These are phyloP conservation scores for Callosobruchus maculatus DNA, from an alignment of 2,888 invertebrate genomes.

Conservation along the genomic window DNA sequence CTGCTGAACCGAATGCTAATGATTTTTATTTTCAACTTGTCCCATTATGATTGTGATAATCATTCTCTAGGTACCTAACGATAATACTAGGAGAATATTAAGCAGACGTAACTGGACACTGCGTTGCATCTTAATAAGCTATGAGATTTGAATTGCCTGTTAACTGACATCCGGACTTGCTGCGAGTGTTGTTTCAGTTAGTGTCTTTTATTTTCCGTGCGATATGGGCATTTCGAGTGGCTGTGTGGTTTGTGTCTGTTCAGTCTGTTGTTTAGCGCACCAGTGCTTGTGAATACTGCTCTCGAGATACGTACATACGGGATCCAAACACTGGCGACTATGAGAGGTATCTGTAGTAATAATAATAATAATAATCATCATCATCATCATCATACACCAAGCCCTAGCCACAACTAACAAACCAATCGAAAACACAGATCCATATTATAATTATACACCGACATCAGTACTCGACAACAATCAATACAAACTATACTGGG, in stretches of 20 bases:
- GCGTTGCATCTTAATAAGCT: slow-evolving; percentile 37
- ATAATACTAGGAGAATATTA: slow-evolving; percentile 33
- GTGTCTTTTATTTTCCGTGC: slow-evolving; percentile 10
- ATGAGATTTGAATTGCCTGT: slow-evolving; percentile 37
- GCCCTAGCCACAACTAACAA: too few relatives aligned
- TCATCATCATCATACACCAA: too few relatives aligned
- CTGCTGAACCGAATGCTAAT: slow-evolving; percentile 24
- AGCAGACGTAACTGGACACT: slow-evolving; percentile 29
- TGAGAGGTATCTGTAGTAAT: not conserved
- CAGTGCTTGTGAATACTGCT: not conserved
- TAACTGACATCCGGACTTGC: slow-evolving; percentile 35
- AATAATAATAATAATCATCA: too few relatives aligned
- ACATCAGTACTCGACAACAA: too few relatives aligned
- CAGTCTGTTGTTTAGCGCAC: not conserved
- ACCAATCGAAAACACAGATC: too few relatives aligned
- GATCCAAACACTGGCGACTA: not conserved
- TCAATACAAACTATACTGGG: too few relatives aligned
- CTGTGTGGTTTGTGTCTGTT: not conserved
- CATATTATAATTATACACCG: too few relatives aligned
- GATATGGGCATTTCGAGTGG: slow-evolving; percentile 1
- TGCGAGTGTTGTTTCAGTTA: slow-evolving; percentile 6
- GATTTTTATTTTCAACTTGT: slow-evolving; percentile 25
- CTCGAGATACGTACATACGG: too few relatives aligned
- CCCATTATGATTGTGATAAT: slow-evolving; percentile 33
- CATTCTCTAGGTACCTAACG: slow-evolving; percentile 34